These are phyloP conservation scores for Noctuana brunneofusca DNA, from an alignment of 2,888 invertebrate genomes.

Conservation along the genomic window DNA sequence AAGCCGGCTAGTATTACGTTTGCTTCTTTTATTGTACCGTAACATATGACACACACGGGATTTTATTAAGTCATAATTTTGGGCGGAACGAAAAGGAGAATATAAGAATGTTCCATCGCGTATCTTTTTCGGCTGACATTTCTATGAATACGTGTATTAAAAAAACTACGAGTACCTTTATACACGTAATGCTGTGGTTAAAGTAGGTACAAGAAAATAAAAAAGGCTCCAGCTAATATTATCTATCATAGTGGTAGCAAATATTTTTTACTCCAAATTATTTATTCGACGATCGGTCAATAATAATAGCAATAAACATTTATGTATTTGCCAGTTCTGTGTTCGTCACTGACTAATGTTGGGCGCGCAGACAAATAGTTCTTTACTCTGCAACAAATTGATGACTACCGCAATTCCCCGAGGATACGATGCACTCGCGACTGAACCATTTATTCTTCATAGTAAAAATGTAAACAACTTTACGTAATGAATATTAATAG, in stretches of 20 bases:
- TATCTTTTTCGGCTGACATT: neutral
- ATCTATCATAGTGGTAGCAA: too few species aligned
- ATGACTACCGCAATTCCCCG: slow-evolving; percentile 48
- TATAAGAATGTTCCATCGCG: neutral
- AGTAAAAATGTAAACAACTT: slow-evolving; percentile 56
- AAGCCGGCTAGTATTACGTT: slow-evolving; percentile 49
- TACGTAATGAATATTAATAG: slow-evolving; percentile 65
- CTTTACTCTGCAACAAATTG: slow-evolving; percentile 61
- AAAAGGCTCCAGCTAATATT: neutral
- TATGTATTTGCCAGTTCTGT: slow-evolving; percentile 48
- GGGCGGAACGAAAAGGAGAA: slow-evolving; percentile 61
- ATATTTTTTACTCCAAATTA: too few species aligned
- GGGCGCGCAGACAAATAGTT: slow-evolving; percentile 67
- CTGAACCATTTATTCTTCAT: slow-evolving; percentile 52
- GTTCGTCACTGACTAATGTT: slow-evolving; percentile 58
- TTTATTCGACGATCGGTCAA: slow-evolving; percentile 52
- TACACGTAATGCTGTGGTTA: neutral
- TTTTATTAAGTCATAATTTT: slow-evolving; percentile 76
- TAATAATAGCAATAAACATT: slow-evolving; percentile 53
- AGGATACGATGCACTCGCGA: slow-evolving; percentile 41
- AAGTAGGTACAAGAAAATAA: neutral
- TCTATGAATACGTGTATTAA: neutral
- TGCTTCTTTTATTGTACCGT: slow-evolving; percentile 62
- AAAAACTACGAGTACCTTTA: too few species aligned
- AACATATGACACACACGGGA: slow-evolving; percentile 61